Percentiles rank a stretch among this genome's conserved stretches.
phyloP scores from a whole-genome alignment of 2,113 vertebrate species.

The Pseudonaja textilis region DNA sequence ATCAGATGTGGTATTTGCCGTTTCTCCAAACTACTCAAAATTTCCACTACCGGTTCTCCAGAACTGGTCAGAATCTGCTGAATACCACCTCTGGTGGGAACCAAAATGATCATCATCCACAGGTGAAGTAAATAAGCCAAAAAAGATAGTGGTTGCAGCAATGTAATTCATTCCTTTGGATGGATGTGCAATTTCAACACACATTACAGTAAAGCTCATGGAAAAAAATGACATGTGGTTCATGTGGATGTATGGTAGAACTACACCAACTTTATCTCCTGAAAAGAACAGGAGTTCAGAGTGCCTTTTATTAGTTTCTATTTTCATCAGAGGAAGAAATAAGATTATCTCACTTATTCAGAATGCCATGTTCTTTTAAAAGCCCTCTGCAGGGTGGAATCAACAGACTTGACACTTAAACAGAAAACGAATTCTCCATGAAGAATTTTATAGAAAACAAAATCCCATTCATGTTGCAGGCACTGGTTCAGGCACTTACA shows the following conservation, averaged over 20 bases:
- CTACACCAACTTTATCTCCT: not conserved
- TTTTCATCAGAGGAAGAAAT: not conserved
- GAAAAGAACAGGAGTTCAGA: not conserved
- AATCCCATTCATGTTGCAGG: not conserved
- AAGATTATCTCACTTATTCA: not conserved
- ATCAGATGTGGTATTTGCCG: no score
- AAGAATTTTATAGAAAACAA: not conserved
- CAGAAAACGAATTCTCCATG: not conserved
- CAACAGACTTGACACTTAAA: not conserved
- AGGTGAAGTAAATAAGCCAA: not conserved
- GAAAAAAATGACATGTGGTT: not conserved
- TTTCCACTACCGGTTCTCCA: no score
- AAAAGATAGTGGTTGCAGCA: not conserved
- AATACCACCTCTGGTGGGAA: not conserved
- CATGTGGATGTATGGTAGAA: not conserved
- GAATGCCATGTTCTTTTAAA: not conserved
- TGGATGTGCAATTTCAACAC: not conserved
- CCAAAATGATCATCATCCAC: not conserved
- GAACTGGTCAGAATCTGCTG: no score
- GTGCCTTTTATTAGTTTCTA: not conserved
- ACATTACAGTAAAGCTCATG: not conserved
- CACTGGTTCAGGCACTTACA: no score
- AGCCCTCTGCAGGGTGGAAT: not conserved
- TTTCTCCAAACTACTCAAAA: no score
- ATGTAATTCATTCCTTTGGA: not conserved